phyloP scores from a whole-genome alignment of 2,888 invertebrate species.

The Drosophila sordidapex region DNA sequence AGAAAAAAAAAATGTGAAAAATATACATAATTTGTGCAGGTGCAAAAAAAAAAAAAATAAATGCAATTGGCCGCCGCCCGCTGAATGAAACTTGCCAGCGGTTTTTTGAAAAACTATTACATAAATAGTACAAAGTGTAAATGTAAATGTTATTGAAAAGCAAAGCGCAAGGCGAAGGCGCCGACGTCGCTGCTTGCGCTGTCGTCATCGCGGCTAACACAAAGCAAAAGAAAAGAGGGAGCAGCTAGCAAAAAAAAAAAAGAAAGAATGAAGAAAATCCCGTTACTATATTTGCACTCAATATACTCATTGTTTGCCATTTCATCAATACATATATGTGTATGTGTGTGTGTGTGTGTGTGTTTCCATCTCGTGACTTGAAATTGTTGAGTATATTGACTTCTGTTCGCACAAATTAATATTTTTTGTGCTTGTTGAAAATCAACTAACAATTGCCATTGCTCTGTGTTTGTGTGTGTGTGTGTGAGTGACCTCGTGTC shows the following conservation, averaged over 20 bases:
- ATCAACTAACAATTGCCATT: slow-evolving; percentile 71
- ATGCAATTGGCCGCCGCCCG: slow-evolving; percentile 34
- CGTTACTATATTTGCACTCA: slow-evolving; percentile 61
- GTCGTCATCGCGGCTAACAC: slow-evolving; percentile 72
- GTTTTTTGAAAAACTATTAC: slow-evolving; percentile 72
- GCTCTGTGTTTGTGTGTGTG: slow-evolving; percentile 26
- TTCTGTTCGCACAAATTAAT: slow-evolving; percentile 60
- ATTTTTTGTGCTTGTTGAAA: slow-evolving; percentile 50
- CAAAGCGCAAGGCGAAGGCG: slow-evolving; percentile 67
- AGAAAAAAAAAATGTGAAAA: slow-evolving; percentile 62
- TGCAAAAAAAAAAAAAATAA: slow-evolving; percentile 24
- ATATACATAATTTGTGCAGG: slow-evolving; percentile 52
- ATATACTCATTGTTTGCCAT: slow-evolving; percentile 57
- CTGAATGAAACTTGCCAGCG: slow-evolving; percentile 55
- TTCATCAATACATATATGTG: slow-evolving; percentile 35
- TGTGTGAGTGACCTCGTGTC: slow-evolving; percentile 77
- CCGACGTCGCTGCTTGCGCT: slow-evolving; percentile 67
- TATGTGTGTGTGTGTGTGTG: slow-evolving; percentile 6
- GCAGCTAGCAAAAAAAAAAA: slow-evolving; percentile 33
- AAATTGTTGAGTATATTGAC: slow-evolving; percentile 64
- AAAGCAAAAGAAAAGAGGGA: slow-evolving; percentile 59
- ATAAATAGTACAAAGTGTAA: slow-evolving; percentile 78
- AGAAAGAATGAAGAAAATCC: slow-evolving; percentile 32
- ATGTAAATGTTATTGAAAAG: slow-evolving; percentile 79
- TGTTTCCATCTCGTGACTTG: slow-evolving; percentile 64